phyloP scores from a whole-genome alignment of 2,797 vertebrate genomes.

The Poliocrania exsul region DNA sequence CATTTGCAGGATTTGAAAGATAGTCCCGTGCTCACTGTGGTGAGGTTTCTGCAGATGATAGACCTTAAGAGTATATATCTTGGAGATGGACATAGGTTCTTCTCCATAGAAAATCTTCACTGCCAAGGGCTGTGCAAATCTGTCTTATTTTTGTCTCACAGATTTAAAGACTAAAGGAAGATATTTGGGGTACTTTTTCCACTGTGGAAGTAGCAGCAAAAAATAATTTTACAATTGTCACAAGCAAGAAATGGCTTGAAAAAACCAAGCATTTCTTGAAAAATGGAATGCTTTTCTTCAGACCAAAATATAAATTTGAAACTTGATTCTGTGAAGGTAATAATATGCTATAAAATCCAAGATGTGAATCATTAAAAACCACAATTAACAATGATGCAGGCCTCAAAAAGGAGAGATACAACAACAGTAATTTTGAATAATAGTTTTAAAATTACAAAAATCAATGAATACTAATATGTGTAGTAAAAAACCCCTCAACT shows the following conservation, averaged over 20 bases:
- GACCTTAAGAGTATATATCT: neutral
- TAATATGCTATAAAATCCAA: slow-evolving; percentile 53
- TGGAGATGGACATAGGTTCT: neutral
- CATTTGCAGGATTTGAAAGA: neutral
- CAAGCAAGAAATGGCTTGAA: neutral
- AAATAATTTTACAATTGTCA: neutral
- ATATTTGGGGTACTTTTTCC: neutral
- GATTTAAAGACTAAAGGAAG: neutral
- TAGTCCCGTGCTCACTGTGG: neutral
- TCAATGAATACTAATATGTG: slow-evolving; percentile 59
- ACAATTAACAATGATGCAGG: slow-evolving; percentile 43
- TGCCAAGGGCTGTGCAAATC: neutral
- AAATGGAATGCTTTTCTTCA: slow-evolving; percentile 2
- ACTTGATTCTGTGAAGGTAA: slow-evolving; percentile 47
- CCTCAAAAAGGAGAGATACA: slow-evolving; percentile 35
- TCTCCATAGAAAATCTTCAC: neutral
- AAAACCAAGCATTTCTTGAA: neutral
- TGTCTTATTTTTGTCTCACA: neutral
- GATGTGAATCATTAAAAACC: slow-evolving; percentile 31
- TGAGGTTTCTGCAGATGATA: neutral
- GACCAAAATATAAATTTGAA: slow-evolving; percentile 61
- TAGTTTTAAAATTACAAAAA: slow-evolving; percentile 61
- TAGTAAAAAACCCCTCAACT: slow-evolving; percentile 14
- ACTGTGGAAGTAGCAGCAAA: neutral
- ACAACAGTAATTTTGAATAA: slow-evolving; percentile 59